Conservation (phyloP, 2,888 invertebrate genomes). For the Tetanocera ferruginea region DNA sequence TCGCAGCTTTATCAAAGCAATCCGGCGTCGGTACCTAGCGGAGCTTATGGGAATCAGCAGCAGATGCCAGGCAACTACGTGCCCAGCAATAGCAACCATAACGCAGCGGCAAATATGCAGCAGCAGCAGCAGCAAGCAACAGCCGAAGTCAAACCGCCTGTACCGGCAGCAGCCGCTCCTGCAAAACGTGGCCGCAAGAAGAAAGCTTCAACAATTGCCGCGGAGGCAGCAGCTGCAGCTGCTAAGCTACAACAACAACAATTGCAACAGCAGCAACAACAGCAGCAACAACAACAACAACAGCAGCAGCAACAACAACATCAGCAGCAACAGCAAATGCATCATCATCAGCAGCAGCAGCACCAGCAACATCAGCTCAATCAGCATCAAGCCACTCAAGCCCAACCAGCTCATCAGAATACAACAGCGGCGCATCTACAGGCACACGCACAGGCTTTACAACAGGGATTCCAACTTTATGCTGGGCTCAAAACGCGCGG, state of each 20-base stretch:
- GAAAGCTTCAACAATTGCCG: slow-evolving; percentile 61
- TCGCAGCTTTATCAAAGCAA: slow-evolving; percentile 50
- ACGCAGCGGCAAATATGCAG: slow-evolving; percentile 37
- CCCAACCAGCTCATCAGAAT: slow-evolving; percentile 58
- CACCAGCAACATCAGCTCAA: slow-evolving; percentile 54
- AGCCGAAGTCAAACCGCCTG: slow-evolving; percentile 36
- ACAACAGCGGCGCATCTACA: slow-evolving; percentile 57
- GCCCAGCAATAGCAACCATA: slow-evolving; percentile 45
- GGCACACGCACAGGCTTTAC: slow-evolving; percentile 63
- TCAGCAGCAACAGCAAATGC: slow-evolving; percentile 49
- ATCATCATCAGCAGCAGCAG: slow-evolving; percentile 55
- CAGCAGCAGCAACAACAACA: slow-evolving; percentile 48
- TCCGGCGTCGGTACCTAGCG: slow-evolving; percentile 14
- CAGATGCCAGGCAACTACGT: slow-evolving; percentile 50
- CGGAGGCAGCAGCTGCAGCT: slow-evolving; percentile 54
- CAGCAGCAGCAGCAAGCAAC: slow-evolving; percentile 44
- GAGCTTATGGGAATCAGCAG: slow-evolving; percentile 53
- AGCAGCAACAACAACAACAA: slow-evolving; percentile 51
- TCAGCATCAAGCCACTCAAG: slow-evolving; percentile 50
- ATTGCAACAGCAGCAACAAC: slow-evolving; percentile 54
- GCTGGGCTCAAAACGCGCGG: slow-evolving; percentile 72
- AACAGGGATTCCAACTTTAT: slow-evolving; percentile 74
- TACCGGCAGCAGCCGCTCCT: slow-evolving; percentile 50
- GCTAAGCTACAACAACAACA: slow-evolving; percentile 52
- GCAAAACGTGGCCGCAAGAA: slow-evolving; percentile 64